Evolutionary conservation across 2,888 invertebrate species (phyloP), one percentile per base, ranked within the genome.

Genomic region (Exocentrus adspersus): DNA sequence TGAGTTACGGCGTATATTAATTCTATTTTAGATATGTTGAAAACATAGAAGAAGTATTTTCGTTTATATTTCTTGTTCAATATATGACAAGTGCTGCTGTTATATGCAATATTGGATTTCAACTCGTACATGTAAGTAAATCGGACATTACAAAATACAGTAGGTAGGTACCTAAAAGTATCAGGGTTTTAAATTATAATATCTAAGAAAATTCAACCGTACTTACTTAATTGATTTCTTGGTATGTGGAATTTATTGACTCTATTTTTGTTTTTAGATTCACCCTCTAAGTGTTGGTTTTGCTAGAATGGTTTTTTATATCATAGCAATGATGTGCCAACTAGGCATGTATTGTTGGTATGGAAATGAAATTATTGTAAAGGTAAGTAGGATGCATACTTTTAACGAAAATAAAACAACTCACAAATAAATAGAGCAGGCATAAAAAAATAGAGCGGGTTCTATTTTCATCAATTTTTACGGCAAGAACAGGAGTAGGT

Each of bases 81-180:
- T 75, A 71, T 62, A 20, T 75, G 30, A 71, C 70, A 12, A 77
- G 76, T 51, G 70, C 71, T 42, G 61, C 69, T 6, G 72, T 72
- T 9, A 75, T 77, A 63, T 77, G 77, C 56, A 72, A 75, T 30
- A 72, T 70, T 19, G 75, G 75, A 10, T 76, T 77, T 62, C 72
- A 70, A 32, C 58, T 74, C 37, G 63, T 72, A 28, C 64, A 72
- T 50, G 75, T 73, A 67, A 72, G 69, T 67, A 32, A 48, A 14
- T 52, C n/a, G n/a, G n/a, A n/a, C n/a, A n/a, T n/a, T n/a, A n/a
- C n/a, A n/a, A n/a, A n/a, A n/a, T n/a, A n/a, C n/a, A n/a, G n/a
- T n/a, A n/a, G n/a, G n/a, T n/a, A n/a, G n/a, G n/a, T n/a, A n/a
- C n/a, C n/a, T n/a, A n/a, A n/a, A n/a, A n/a, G n/a, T n/a, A n/a